phyloP scores from a whole-genome alignment of 2,113 vertebrate species.

The Ariopsis seemanni region DNA sequence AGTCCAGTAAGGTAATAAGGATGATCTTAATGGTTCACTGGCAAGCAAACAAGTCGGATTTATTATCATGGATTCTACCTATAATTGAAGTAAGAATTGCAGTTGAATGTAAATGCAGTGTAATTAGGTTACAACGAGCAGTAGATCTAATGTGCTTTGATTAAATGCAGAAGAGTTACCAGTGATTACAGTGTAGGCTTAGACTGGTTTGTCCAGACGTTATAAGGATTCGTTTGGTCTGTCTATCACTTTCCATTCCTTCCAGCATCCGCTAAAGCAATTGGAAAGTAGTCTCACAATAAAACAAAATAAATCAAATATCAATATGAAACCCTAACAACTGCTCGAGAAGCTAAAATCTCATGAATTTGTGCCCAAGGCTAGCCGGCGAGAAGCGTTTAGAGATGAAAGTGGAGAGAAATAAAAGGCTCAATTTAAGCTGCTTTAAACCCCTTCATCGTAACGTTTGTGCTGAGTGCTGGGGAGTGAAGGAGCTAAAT shows the following conservation, averaged over 20 bases:
- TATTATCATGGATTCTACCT: not conserved
- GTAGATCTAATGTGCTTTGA: not conserved
- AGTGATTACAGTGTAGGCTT: not conserved
- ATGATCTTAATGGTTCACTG: not conserved
- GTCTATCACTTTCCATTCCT: constrained; percentile 36
- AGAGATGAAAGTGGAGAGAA: constrained; percentile 99
- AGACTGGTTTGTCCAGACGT: constrained; percentile 38
- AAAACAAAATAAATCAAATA: constrained; percentile 70
- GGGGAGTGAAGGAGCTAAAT: constrained; percentile 92
- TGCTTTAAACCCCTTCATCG: constrained; percentile 98
- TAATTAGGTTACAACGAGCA: not conserved
- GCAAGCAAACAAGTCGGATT: not conserved
- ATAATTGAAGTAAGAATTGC: not conserved
- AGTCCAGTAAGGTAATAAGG: not conserved
- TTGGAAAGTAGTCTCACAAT: constrained; percentile 40
- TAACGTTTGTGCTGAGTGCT: constrained; percentile 91
- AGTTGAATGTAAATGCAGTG: not conserved
- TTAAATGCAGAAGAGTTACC: not conserved
- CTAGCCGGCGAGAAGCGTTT: constrained; percentile 89
- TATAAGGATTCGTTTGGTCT: constrained; percentile 41
- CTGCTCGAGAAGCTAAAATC: constrained; percentile 66
- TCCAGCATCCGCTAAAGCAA: constrained; percentile 50
- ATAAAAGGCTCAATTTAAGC: constrained; percentile 99
- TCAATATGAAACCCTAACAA: constrained; percentile 60
- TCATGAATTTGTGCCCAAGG: constrained; percentile 92